A percentile compares a stretch with the other conserved stretches of the same genome.
Evolutionary conservation across 2,888 invertebrate species (phyloP).

Genomic region (Cephus runcator): DNA sequence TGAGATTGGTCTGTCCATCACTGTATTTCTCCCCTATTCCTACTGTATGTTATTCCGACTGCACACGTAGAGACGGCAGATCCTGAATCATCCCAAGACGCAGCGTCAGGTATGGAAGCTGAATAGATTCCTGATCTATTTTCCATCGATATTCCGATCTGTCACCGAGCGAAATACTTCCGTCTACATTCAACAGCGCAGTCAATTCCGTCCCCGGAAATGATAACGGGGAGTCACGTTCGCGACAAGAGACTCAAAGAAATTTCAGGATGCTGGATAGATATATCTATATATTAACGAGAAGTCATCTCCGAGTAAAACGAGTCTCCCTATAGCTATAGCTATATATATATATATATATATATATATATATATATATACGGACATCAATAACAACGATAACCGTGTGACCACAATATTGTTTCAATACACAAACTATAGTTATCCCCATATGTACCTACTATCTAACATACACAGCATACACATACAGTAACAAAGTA

Average conservation of each 20-base stretch:
- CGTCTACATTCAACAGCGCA: background rate
- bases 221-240: background rate
- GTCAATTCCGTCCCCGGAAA: background rate
- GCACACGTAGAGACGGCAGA: background rate
- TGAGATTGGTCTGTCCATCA: background rate
- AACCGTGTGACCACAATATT: background rate
- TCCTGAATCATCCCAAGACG: background rate
- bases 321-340: background rate
- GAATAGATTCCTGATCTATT: background rate
- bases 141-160: background rate
- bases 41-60: background rate
- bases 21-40: background rate
- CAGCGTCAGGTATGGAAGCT: background rate
- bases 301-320: background rate
- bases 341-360: too few relatives aligned
- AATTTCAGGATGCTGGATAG: background rate
- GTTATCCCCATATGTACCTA: background rate
- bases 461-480: background rate
- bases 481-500: background rate
- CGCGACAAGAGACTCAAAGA: background rate
- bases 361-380: too few relatives aligned
- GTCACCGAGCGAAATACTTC: background rate
- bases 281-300: background rate
- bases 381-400: background rate
- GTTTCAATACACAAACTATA: background rate